These are phyloP conservation scores for Scomber colias DNA, from an alignment of 2,113 vertebrate genomes.

Conservation along the genomic window DNA sequence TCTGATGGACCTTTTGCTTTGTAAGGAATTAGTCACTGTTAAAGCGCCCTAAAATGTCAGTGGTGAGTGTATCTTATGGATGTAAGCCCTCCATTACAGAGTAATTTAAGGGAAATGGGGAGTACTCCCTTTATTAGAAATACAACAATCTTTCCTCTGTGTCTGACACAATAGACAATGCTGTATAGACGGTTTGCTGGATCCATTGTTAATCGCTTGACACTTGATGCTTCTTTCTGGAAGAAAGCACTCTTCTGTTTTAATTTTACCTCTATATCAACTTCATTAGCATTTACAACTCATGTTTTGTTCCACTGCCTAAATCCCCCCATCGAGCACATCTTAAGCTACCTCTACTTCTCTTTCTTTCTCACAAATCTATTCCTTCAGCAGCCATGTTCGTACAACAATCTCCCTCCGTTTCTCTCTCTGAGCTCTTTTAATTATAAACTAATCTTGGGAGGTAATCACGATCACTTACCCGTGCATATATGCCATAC, in stretches of 20 bases:
- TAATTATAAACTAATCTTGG: constrained; percentile 73
- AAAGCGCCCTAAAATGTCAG: constrained; percentile 63
- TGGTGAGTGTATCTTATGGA: constrained; percentile 17
- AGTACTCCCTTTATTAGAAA: background rate
- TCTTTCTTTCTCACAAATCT: constrained; percentile 41
- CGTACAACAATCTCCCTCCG: constrained; percentile 2
- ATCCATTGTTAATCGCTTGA: constrained; percentile 21
- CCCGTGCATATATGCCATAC: constrained; percentile 43
- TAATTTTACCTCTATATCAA: constrained; percentile 46
- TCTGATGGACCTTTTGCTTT: constrained; percentile 59
- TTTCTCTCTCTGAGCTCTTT: constrained; percentile 46
- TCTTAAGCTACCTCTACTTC: constrained; percentile 52
- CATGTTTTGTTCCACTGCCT: constrained; percentile 54
- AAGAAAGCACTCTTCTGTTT: constrained; percentile 39
- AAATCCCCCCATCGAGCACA: constrained; percentile 39
- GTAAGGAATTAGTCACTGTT: constrained; percentile 61
- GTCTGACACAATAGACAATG: constrained; percentile 31
- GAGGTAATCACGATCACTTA: constrained; percentile 66
- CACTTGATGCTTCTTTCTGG: constrained; percentile 17
- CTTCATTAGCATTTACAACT: constrained; percentile 60
- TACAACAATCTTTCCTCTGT: constrained; percentile 3
- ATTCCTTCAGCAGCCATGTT: constrained; percentile 19
- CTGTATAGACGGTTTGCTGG: background rate
- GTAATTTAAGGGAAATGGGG: constrained; percentile 16
- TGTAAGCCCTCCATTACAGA: constrained; percentile 41